Conservation (phyloP, 2,113 vertebrate genomes). For the Gnathonemus echidnorhynchus region DNA sequence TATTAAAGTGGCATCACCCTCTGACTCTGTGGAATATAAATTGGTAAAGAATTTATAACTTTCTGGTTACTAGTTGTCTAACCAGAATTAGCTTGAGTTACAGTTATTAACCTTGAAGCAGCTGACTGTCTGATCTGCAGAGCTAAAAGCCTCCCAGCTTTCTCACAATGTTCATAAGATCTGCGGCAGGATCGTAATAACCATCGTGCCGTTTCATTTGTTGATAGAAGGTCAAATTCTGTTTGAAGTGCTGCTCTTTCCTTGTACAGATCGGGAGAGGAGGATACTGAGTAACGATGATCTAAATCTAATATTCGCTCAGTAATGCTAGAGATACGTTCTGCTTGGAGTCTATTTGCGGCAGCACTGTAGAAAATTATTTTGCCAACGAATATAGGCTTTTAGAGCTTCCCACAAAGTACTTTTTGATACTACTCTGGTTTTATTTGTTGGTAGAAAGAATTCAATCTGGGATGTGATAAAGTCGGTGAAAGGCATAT, state of each 20-base stretch:
- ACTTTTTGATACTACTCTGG: neutral
- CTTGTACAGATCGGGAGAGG: neutral
- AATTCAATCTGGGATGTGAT: too few relatives aligned
- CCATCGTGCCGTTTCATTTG: neutral
- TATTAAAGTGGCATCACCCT: too few relatives aligned
- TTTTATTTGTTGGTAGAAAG: neutral
- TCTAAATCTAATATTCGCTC: neutral
- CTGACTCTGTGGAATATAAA: too few relatives aligned
- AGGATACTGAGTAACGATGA: neutral
- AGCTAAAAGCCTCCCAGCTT: neutral
- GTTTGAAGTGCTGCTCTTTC: neutral
- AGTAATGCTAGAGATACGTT: neutral
- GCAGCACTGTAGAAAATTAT: neutral
- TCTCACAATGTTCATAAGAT: neutral
- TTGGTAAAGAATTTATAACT: too few relatives aligned
- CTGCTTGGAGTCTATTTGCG: neutral
- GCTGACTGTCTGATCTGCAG: neutral
- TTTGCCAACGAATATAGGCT: neutral
- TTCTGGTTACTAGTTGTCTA: too few relatives aligned
- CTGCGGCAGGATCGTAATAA: neutral
- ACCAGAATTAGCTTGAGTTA: neutral
- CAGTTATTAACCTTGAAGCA: neutral
- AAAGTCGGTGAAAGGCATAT: neutral
- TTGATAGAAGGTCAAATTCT: neutral
- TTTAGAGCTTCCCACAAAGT: neutral